Evolutionary conservation across 2,113 vertebrate genomes (phyloP), one percentile per base, ranked within the genome.

Genomic region (Etheostoma spectabile): DNA sequence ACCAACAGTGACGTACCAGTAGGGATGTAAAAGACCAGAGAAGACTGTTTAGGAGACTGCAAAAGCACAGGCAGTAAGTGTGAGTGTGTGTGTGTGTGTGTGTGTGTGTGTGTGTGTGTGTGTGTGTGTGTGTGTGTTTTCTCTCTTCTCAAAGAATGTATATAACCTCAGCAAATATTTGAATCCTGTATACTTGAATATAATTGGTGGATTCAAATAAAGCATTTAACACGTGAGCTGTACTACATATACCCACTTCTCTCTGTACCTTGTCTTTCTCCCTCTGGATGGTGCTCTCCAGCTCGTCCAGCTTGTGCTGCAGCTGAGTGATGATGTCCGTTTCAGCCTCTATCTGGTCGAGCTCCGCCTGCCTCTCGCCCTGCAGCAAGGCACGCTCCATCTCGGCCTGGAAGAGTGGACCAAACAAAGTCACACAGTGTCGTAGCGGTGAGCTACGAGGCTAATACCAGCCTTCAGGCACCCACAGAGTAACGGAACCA

Each of bases 331-430:
- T 77, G 0, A 93, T 91, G 84, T 97, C 96, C 38, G 95, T 94
- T 88, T 99, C 98, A 0, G 96, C 95, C 92, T 95, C 96, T 15
- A 99, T 91, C 87, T 96, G 94, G 0, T 91, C 63, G 0, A 95
- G 84, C 90, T 99, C 98, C 0, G 97, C 95, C 83, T 97, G 96
- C 73, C 93, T 93, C 92, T 99, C 98, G 0, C 97, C 98, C 91
- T 99, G 97, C 81, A 99, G 96, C 85, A 99, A 89, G 0, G 97
- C 98, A 8, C 94, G 93, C 86, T 99, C 98, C 97, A 99, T 97
- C 93, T 99, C 98, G 0, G 97, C 98, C 98, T 99, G 94, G 3
- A 78, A 22, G 24, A 80, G 46, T 0, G 0, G 6, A 67, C 11
- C 59, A 66, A 1, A 69, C 38, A 75, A 3, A 51, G 52, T 21